Evolutionary conservation across 2,797 vertebrate genomes (phyloP).

Genomic region (Carapus acus): DNA sequence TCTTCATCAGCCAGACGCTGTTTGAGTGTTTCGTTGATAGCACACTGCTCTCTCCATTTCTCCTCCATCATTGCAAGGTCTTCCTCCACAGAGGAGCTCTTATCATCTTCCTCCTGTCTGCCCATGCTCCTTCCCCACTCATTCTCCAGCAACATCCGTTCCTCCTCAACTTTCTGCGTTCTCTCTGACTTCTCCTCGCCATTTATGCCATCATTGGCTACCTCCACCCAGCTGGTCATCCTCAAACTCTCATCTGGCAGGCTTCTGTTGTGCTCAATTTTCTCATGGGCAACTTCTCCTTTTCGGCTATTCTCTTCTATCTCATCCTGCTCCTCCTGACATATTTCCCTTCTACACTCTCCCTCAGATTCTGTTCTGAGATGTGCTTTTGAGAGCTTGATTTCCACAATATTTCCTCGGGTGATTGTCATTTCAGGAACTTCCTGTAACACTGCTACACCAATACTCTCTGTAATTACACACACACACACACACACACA

Average conservation of each 20-base stretch:
- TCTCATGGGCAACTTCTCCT: slow-evolving; percentile 16
- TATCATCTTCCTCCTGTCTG: slow-evolving; percentile 76
- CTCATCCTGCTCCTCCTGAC: slow-evolving; percentile 9
- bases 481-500: too few species aligned
- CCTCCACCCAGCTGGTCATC: slow-evolving; percentile 66
- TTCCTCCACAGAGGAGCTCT: slow-evolving; percentile 81
- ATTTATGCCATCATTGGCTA: slow-evolving; percentile 41
- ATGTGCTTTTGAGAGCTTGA: slow-evolving; percentile 8
- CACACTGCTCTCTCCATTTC: slow-evolving; percentile 93
- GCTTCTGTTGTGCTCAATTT: slow-evolving; percentile 44
- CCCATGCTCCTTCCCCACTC: slow-evolving; percentile 25
- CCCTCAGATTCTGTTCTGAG: slow-evolving; percentile 25
- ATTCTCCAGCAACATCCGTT: slow-evolving; percentile 7
- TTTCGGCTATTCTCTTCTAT: slow-evolving; percentile 18
- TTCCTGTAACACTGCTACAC: slow-evolving; percentile 51
- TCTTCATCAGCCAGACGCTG: slow-evolving; percentile 81
- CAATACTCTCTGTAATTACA: slow-evolving; percentile 53
- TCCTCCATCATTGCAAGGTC: slow-evolving; percentile 91
- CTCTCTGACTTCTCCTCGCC: slow-evolving; percentile 23
- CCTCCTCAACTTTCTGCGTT: neutral
- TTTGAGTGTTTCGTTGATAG: slow-evolving; percentile 83
- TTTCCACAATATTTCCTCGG: slow-evolving; percentile 21
- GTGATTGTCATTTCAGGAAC: slow-evolving; percentile 42
- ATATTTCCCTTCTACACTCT: slow-evolving; percentile 3
- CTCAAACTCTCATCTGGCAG: slow-evolving; percentile 56